Evolutionary conservation across 2,888 invertebrate species (phyloP).

Genomic region (Andricus curvator): DNA sequence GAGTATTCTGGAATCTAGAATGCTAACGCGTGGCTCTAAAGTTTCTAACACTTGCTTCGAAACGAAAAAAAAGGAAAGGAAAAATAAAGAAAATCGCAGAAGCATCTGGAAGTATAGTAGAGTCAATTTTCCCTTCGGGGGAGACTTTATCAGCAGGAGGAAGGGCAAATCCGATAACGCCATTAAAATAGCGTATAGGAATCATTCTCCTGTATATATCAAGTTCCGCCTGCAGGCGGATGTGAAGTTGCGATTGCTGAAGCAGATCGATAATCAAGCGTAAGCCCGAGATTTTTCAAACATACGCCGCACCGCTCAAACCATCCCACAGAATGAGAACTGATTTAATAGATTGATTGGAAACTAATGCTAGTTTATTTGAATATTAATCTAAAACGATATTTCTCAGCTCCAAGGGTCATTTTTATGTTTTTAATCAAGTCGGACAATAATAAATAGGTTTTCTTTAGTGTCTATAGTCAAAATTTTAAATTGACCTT

Average conservation of each 20-base stretch:
- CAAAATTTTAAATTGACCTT: too few relatives aligned
- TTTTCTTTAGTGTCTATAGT: too few relatives aligned
- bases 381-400: slow-evolving; percentile 31
- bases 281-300: slow-evolving; percentile 26
- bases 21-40: slow-evolving; percentile 20
- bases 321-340: slow-evolving; percentile 10
- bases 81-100: neutral
- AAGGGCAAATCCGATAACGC: slow-evolving; percentile 28
- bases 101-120: neutral
- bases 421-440: neutral
- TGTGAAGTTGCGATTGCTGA: slow-evolving; percentile 17
- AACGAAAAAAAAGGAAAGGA: neutral
- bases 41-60: slow-evolving; percentile 10
- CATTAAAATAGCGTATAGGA: slow-evolving; percentile 26
- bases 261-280: slow-evolving; percentile 30
- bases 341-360: slow-evolving; percentile 36
- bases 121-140: slow-evolving; percentile 12
- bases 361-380: slow-evolving; percentile 31
- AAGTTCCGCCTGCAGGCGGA: slow-evolving; percentile 26
- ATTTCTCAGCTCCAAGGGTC: neutral
- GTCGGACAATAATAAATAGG: neutral
- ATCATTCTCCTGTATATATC: slow-evolving; percentile 27
- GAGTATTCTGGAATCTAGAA: slow-evolving; percentile 13
- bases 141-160: slow-evolving; percentile 17
- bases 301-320: neutral